A percentile compares a stretch with the other conserved stretches of the same genome.
Evolutionary conservation across 2,797 vertebrate genomes (phyloP).

Genomic region (Sebastes diploproa): DNA sequence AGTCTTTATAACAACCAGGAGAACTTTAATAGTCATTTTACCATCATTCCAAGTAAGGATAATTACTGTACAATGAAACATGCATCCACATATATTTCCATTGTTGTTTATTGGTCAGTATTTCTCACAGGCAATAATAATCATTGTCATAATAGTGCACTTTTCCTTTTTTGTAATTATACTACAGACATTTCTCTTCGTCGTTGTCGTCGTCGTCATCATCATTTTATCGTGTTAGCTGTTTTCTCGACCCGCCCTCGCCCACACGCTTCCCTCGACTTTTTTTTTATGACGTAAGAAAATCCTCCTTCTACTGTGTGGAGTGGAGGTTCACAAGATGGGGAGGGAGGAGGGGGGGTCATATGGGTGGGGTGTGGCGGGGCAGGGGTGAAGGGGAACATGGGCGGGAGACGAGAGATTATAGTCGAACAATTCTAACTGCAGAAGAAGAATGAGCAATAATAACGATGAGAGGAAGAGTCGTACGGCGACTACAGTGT

Average conservation of each 20-base stretch:
- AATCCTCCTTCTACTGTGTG: constrained; percentile 57
- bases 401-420: constrained; percentile 61
- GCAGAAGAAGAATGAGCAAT: constrained; percentile 72
- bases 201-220: constrained; percentile 53
- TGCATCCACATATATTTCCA: constrained; percentile 48
- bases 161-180: constrained; percentile 79
- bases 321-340: constrained; percentile 31
- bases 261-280: constrained; percentile 34
- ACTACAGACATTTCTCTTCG: constrained; percentile 83
- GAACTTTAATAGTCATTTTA: background rate
- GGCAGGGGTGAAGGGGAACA: background rate
- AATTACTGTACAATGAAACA: background rate
- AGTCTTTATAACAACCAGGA: background rate
- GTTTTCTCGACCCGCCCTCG: constrained; percentile 48
- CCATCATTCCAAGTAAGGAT: background rate
- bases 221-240: constrained; percentile 46
- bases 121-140: constrained; percentile 87
- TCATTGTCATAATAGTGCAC: constrained; percentile 84
- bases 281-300: constrained; percentile 42
- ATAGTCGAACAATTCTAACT: constrained; percentile 73
- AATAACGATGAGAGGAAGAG: constrained; percentile 72
- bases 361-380: background rate
- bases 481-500: constrained; percentile 77
- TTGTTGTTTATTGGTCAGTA: constrained; percentile 84
- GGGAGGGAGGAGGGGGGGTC: background rate